Conservation (phyloP, 2,113 vertebrate genomes). For the Rhinoderma darwinii region DNA sequence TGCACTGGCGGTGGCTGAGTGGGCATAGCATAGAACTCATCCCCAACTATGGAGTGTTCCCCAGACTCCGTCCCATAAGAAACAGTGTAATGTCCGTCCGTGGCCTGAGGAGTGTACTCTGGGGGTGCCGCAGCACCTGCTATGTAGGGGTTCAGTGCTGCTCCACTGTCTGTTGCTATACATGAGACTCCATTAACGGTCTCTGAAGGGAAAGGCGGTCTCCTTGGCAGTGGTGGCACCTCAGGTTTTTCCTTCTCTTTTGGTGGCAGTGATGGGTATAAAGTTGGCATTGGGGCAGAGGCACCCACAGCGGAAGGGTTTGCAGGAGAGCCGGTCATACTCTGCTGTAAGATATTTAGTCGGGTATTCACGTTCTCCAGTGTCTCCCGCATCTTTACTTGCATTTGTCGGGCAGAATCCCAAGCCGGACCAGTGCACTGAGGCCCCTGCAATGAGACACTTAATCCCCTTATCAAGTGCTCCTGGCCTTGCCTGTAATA, state of each 20-base stretch:
- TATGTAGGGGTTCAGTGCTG: constrained; percentile 60
- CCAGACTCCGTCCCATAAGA: constrained; percentile 92
- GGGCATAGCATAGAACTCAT: constrained; percentile 83
- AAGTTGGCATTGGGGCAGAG: constrained; percentile 25
- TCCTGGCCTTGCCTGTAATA: constrained; percentile 84
- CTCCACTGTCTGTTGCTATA: constrained; percentile 46
- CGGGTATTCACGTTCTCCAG: constrained; percentile 86
- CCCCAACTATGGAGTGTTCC: constrained; percentile 86
- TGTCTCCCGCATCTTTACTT: constrained; percentile 92
- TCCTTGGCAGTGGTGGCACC: constrained; percentile 64
- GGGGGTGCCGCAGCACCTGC: constrained; percentile 77
- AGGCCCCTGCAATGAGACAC: constrained; percentile 74
- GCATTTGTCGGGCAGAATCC: constrained; percentile 90
- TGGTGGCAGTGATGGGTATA: constrained; percentile 80
- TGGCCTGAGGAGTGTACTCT: constrained; percentile 87
- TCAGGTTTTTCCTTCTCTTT: constrained; percentile 70
- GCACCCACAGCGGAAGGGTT: constrained; percentile 27
- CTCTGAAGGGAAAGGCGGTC: constrained; percentile 54
- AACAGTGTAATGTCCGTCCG: constrained; percentile 88
- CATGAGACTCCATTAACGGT: constrained; percentile 60
- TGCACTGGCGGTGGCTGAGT: constrained; percentile 79
- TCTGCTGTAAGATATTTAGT: constrained; percentile 79
- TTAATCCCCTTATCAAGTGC: constrained; percentile 84
- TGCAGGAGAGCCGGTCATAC: constrained; percentile 41
- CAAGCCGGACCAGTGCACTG: constrained; percentile 78